These are phyloP conservation scores for Corbicula japonica DNA, from an alignment of 2,888 invertebrate genomes.

Conservation along the genomic window DNA sequence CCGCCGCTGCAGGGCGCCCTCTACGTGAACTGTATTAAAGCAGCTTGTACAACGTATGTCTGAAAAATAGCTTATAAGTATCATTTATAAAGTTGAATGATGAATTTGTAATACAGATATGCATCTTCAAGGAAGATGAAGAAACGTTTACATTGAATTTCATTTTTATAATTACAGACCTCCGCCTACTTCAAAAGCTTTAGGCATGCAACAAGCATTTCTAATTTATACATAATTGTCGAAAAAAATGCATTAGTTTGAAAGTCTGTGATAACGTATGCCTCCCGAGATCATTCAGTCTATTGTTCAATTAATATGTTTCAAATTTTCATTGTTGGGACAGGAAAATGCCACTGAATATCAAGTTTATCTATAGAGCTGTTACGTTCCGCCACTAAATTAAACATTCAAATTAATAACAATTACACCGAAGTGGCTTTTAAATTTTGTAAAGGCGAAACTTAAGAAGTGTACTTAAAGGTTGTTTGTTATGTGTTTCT, in stretches of 20 bases:
- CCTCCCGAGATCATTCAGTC: background rate
- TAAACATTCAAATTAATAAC: constrained; percentile 36
- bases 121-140: no score
- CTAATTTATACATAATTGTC: background rate
- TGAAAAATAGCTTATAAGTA: no score
- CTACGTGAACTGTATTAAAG: no score
- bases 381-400: no score
- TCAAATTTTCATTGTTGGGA: background rate
- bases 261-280: background rate
- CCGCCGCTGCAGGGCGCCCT: no score
- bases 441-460: constrained; percentile 6
- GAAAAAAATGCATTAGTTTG: background rate
- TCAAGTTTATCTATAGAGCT: background rate
- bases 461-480: constrained; percentile 16
- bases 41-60: no score
- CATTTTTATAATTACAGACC: no score
- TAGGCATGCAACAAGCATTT: no score
- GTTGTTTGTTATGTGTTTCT: background rate
- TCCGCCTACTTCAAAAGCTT: no score
- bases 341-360: background rate
- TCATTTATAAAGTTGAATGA: no score
- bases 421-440: constrained; percentile 17
- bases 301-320: background rate
- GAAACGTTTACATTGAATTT: no score
- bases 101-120: no score